Conservation (phyloP, 2,797 vertebrate species). For the Hybognathus amarus region DNA sequence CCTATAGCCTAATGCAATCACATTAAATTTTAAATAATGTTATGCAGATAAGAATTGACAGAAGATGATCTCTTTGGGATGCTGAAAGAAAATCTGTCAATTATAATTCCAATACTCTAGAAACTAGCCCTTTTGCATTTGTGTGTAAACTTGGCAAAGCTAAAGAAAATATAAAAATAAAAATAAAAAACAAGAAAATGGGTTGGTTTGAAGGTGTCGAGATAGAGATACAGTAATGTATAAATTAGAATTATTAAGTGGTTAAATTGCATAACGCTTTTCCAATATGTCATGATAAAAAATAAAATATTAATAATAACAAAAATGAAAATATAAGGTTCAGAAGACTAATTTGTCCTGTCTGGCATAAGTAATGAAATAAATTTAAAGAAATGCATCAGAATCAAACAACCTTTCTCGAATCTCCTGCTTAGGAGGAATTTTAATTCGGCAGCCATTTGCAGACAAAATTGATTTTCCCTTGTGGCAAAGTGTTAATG, state of each 20-base stretch:
- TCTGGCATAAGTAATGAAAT: not conserved
- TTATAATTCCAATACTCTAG: conserved; percentile 78
- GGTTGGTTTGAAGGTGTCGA: conserved; percentile 64
- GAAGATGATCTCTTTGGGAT: conserved; percentile 82
- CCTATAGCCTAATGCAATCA: conserved; percentile 80
- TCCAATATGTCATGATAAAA: not conserved
- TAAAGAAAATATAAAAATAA: conserved; percentile 66
- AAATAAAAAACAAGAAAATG: not conserved
- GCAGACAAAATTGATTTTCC: conserved; percentile 5
- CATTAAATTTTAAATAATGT: conserved; percentile 82
- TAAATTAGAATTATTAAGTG: not conserved
- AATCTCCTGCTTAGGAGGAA: conserved; percentile 7
- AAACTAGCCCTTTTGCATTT: conserved; percentile 74
- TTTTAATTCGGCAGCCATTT: conserved; percentile 20
- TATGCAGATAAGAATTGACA: conserved; percentile 83
- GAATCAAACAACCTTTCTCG: not conserved
- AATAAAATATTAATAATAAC: not conserved
- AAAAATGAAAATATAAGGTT: not conserved
- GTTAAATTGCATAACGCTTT: not conserved
- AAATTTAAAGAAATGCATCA: not conserved
- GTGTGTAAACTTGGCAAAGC: conserved; percentile 73
- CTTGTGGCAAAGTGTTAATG: conserved; percentile 65
- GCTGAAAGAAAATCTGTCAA: conserved; percentile 76
- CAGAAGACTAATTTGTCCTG: not conserved
- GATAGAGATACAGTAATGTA: conserved; percentile 41